A percentile compares a stretch with the other conserved stretches of the same genome.
These are phyloP conservation scores for Rhadina sibilatrix DNA, from an alignment of 2,113 vertebrate species.

Conservation along the genomic window DNA sequence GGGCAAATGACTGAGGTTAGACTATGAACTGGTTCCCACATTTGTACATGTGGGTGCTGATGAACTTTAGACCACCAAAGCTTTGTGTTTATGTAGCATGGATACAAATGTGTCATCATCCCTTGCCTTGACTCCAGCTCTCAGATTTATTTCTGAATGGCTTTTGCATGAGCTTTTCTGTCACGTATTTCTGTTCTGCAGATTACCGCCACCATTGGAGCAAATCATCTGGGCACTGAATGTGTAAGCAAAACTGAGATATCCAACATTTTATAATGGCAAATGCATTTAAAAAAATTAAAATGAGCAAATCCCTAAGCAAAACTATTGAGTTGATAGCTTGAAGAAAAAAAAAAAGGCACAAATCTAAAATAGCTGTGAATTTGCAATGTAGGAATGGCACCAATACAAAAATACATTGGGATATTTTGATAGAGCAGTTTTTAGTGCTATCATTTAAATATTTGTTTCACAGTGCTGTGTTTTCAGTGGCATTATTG, in stretches of 20 bases:
- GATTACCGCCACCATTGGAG: neutral
- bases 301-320: neutral
- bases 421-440: neutral
- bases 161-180: slow-evolving; percentile 22
- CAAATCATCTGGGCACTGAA: slow-evolving; percentile 26
- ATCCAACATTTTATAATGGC: neutral
- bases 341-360: neutral
- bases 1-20: neutral
- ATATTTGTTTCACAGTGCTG: neutral
- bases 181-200: slow-evolving; percentile 1
- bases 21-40: neutral
- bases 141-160: neutral
- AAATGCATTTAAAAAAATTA: neutral
- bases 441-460: neutral
- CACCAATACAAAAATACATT: neutral
- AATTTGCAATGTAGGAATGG: neutral
- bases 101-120: neutral
- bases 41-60: neutral
- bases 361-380: neutral
- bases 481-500: neutral
- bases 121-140: neutral
- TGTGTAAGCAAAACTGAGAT: slow-evolving; percentile 41
- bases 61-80: neutral
- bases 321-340: neutral
- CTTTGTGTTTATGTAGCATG: neutral